Percentiles rank a stretch among this genome's conserved stretches.
Evolutionary conservation across 1,140 invertebrate species (phyloP).

Genomic region (Octopus bimaculoides): DNA sequence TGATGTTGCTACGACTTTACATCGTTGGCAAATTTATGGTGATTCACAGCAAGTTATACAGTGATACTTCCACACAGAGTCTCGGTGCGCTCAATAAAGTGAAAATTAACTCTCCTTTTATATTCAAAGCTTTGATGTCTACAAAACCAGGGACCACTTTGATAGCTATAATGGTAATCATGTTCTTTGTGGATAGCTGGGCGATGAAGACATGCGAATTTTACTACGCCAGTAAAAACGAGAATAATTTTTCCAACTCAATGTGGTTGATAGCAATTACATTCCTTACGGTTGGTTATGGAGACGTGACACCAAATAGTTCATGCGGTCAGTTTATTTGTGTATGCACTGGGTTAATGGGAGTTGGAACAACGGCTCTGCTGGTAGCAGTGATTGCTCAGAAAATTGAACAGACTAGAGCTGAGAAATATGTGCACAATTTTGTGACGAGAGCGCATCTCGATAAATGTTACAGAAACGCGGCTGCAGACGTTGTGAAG

Average conservation of each 20-base stretch:
- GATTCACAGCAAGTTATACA: constrained; percentile 51
- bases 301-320: constrained; percentile 44
- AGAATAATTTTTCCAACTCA: constrained; percentile 36
- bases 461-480: constrained; percentile 30
- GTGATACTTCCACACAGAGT: constrained; percentile 53
- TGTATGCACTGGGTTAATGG: constrained; percentile 47
- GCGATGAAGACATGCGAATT: constrained; percentile 51
- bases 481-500: constrained; percentile 42
- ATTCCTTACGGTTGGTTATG: constrained; percentile 50
- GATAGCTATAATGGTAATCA: constrained; percentile 42
- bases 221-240: constrained; percentile 33
- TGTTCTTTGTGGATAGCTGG: constrained; percentile 52
- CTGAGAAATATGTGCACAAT: constrained; percentile 47
- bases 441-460: constrained; percentile 45
- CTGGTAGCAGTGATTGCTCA: constrained; percentile 53
- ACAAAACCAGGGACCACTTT: constrained; percentile 52
- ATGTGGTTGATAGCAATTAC: constrained; percentile 51
- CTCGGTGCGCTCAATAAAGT: constrained; percentile 55
- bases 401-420: constrained; percentile 52
- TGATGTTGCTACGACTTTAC: constrained; percentile 54
- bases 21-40: constrained; percentile 50
- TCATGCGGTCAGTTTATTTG: constrained; percentile 47
- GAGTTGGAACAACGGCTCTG: constrained; percentile 48
- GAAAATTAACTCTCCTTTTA: constrained; percentile 53
- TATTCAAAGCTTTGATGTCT: constrained; percentile 57